A percentile compares a stretch with the other conserved stretches of the same genome.
These are phyloP conservation scores for Torymus aiolomorphi DNA, from an alignment of 2,888 invertebrate genomes.

Conservation along the genomic window DNA sequence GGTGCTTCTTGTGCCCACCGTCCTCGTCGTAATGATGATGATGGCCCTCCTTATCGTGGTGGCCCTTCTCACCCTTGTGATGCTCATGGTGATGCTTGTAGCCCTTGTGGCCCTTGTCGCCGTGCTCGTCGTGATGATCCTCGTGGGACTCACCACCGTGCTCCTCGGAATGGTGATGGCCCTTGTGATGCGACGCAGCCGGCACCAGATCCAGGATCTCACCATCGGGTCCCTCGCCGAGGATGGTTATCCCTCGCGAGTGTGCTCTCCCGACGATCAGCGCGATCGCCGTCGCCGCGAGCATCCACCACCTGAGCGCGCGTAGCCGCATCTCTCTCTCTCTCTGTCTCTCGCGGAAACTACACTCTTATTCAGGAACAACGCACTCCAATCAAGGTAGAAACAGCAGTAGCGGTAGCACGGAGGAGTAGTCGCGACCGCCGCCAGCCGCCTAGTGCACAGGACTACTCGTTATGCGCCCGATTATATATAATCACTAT, in stretches of 20 bases:
- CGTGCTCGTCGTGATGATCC: conserved; percentile 81
- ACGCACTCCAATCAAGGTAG: no score
- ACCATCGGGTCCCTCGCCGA: not conserved
- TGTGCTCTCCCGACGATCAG: conserved; percentile 1
- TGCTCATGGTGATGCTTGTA: conserved; percentile 84
- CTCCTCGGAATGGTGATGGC: conserved; percentile 80
- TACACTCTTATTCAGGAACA: not conserved
- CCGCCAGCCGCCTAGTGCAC: conserved; percentile 61
- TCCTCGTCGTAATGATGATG: conserved; percentile 81
- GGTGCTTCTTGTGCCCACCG: conserved; percentile 80
- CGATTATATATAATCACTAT: conserved; percentile 69
- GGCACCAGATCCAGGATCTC: conserved; percentile 76
- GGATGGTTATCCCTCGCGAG: not conserved
- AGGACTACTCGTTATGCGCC: conserved; percentile 60
- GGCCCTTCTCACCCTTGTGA: conserved; percentile 84
- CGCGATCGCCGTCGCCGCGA: conserved; percentile 23
- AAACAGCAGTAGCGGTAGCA: not conserved
- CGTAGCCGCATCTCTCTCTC: conserved; percentile 36
- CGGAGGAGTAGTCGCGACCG: not conserved
- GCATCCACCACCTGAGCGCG: conserved; percentile 18
- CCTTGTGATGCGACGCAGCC: conserved; percentile 76
- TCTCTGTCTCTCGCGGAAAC: not conserved
- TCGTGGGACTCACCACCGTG: conserved; percentile 83
- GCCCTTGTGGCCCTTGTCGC: conserved; percentile 84
- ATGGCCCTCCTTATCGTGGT: conserved; percentile 84